Evolutionary conservation across 1,140 invertebrate genomes (phyloP).

Genomic region (Cydia strobilella): DNA sequence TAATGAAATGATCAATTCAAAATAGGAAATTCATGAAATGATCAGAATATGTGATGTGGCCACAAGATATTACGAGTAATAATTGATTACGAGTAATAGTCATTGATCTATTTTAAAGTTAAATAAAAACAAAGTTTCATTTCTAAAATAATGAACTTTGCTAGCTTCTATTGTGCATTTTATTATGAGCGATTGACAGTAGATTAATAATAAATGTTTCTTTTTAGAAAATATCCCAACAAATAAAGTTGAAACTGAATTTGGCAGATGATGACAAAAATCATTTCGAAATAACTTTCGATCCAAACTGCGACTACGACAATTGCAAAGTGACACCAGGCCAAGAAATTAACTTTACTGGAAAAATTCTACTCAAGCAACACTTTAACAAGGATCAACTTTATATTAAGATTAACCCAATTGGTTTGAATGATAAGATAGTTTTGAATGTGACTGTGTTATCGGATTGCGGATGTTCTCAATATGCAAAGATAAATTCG

Average conservation of each 20-base stretch:
- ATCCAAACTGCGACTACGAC: background rate
- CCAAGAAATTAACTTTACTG: slow-evolving; percentile 9
- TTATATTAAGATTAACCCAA: background rate
- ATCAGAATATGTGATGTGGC: too few relatives aligned
- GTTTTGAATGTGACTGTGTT: slow-evolving; percentile 1
- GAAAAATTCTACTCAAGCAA: slow-evolving; percentile 8
- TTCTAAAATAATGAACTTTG: too few relatives aligned
- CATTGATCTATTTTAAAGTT: too few relatives aligned
- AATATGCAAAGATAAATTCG: background rate
- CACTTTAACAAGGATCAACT: background rate
- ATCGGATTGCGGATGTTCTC: background rate
- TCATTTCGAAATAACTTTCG: slow-evolving; percentile 1
- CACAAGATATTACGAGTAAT: too few relatives aligned
- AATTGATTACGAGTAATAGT: too few relatives aligned
- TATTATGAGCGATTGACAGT: background rate
- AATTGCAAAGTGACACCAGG: background rate
- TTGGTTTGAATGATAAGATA: slow-evolving; percentile 12
- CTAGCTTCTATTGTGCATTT: too few relatives aligned
- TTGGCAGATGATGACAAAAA: background rate
- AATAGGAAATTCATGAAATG: too few relatives aligned
- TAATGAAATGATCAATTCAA: too few relatives aligned
- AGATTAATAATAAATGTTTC: background rate
- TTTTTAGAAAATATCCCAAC: slow-evolving; percentile 20
- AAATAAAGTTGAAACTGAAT: slow-evolving; percentile 10
- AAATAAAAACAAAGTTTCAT: too few relatives aligned